A percentile compares a stretch with the other conserved stretches of the same genome.
These are phyloP conservation scores for Tachuris rubrigastra DNA, from an alignment of 2,113 vertebrate genomes.

Conservation along the genomic window DNA sequence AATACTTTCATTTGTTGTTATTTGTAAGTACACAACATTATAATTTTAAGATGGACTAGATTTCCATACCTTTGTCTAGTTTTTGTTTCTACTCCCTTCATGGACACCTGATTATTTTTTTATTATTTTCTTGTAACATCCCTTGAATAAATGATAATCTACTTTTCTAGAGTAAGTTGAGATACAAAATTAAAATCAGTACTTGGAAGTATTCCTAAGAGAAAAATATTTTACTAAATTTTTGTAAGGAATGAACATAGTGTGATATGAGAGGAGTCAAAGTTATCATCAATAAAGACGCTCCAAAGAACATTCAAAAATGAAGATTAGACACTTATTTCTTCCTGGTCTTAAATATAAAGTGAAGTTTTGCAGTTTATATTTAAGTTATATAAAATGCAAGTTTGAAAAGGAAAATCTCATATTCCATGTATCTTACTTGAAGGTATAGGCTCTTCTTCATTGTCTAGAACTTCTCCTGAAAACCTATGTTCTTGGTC, in stretches of 20 bases:
- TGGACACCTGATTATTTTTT: neutral
- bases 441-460: neutral
- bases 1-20: neutral
- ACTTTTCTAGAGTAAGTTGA: neutral
- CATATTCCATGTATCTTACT: neutral
- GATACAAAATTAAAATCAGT: neutral
- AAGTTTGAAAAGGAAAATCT: neutral
- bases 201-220: neutral
- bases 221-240: neutral
- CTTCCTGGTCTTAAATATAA: neutral
- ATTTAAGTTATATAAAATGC: neutral
- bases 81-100: neutral
- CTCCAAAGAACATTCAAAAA: neutral
- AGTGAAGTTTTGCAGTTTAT: neutral
- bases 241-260: neutral
- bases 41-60: neutral
- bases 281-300: neutral
- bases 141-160: neutral
- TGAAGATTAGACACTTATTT: neutral
- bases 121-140: neutral
- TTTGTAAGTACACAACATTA: neutral
- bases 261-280: neutral
- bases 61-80: neutral
- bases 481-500: neutral
- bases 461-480: neutral